Evolutionary conservation across 2,797 vertebrate species (phyloP), one percentile per base, ranked within the genome.

Genomic region (Diplodus sargus): DNA sequence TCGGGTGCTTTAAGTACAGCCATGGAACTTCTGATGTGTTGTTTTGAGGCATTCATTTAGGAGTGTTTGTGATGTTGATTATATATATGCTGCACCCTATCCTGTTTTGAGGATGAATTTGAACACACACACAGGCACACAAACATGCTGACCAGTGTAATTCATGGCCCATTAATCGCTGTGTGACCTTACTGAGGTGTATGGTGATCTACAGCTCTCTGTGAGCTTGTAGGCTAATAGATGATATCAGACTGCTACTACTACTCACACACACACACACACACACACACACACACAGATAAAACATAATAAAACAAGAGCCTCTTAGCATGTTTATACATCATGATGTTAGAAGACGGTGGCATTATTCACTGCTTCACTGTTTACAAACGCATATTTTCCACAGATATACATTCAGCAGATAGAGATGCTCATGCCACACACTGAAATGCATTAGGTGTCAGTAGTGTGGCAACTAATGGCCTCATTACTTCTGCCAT

Each of bases 111-210:
- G 30, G 30, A 34, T 34, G 5, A 6, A 34, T 34, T 7, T 34
- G 5, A 34, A 70, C 22, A 70, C 63, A 64, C 63, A 49, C 11
- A 42, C 57, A 52, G 6, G 65, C 60, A 75, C 63, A 74, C 69
- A 74, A 0, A 75, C 66, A 74, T 13, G 5, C 58, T 11, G 17
- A 42, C 8, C 1, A 0, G 22, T 64, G 59, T 82, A 79, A 70
- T 75, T 84, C 62, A 83, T 67, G 63, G 75, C 34, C 60, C 82
- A 83, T 83, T 88, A 81, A 85, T 81, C 23, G 22, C 68, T 66
- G 25, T 60, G 63, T 87, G 85, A 87, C 85, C 85, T 85, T 82
- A 56, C 34, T 52, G 62, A 70, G n/a, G 59, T 75, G 47, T 74
- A 66, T 61, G 18, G 54, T 76, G 85, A 87, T 64, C 77, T 75